Percentiles rank a stretch among this genome's conserved stretches.
These are phyloP conservation scores for Propithecus perrieri DNA, from an alignment of 2,797 vertebrate genomes.

Conservation along the genomic window DNA sequence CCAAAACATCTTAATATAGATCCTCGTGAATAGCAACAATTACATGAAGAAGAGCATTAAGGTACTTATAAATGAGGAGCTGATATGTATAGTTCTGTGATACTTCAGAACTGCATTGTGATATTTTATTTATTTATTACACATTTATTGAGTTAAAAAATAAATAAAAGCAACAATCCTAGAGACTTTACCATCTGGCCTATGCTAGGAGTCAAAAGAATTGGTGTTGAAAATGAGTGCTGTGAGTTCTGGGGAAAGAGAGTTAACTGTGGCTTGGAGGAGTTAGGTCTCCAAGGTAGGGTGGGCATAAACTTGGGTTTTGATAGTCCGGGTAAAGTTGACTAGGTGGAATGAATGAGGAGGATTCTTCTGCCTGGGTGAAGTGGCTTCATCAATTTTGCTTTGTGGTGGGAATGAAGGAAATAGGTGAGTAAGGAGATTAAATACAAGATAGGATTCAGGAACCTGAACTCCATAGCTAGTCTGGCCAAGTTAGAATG, in stretches of 20 bases:
- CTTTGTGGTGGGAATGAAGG: background rate
- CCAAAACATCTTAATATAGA: background rate
- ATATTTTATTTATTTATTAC: constrained; percentile 34
- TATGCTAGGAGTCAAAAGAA: background rate
- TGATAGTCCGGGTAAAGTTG: background rate
- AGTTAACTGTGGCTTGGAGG: background rate
- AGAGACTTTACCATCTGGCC: background rate
- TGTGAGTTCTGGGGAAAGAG: background rate
- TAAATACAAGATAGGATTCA: background rate
- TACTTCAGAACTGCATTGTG: background rate
- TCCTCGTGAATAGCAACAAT: background rate
- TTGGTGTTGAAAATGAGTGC: background rate
- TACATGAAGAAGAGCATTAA: background rate
- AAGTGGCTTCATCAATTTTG: background rate
- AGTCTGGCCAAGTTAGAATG: background rate
- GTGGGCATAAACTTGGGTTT: background rate
- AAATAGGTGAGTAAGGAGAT: background rate
- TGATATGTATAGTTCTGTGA: background rate
- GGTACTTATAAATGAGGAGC: background rate
- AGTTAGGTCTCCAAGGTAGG: background rate
- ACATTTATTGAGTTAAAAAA: constrained; percentile 51
- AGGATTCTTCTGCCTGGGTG: background rate
- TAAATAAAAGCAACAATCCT: background rate
- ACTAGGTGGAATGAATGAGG: background rate
- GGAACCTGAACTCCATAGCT: background rate